These are phyloP conservation scores for Cladopsammia gracilis DNA, from an alignment of 64 coral and sea anemone genomes.

Conservation along the genomic window DNA sequence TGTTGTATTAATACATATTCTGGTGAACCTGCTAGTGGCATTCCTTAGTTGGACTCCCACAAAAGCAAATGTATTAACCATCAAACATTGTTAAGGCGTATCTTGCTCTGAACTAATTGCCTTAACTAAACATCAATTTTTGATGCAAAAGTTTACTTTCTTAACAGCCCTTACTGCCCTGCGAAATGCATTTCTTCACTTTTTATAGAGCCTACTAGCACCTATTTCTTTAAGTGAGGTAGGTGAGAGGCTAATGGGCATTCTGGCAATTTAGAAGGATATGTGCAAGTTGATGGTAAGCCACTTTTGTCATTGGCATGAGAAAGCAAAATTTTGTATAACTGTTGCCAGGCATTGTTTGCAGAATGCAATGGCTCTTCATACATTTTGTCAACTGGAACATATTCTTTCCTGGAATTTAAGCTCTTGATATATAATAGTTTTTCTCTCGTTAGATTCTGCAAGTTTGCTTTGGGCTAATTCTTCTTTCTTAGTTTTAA, in stretches of 20 bases:
- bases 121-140: too few relatives aligned
- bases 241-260: conserved; percentile 24
- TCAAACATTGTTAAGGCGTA: too few relatives aligned
- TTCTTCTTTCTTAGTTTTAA: not conserved
- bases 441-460: conserved; percentile 35
- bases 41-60: not conserved
- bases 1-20: not conserved
- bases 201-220: conserved; percentile 46
- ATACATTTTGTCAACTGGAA: conserved; percentile 13
- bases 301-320: conserved; percentile 44
- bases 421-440: conserved; percentile 1
- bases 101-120: too few relatives aligned
- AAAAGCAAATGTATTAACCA: too few relatives aligned
- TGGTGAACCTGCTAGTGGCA: not conserved
- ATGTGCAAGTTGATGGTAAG: not conserved
- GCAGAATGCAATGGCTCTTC: conserved; percentile 48
- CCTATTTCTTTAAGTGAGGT: conserved; percentile 48
- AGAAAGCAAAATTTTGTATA: conserved; percentile 7
- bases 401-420: conserved; percentile 45
- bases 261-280: conserved; percentile 1
- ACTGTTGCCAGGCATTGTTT: conserved; percentile 62
- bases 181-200: conserved; percentile 52
- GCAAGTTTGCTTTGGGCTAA: not conserved
- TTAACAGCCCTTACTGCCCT: conserved; percentile 46
- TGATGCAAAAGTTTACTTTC: not conserved